phyloP scores from a whole-genome alignment of 2,888 invertebrate species.

The Fissipunctia ypsillon region DNA sequence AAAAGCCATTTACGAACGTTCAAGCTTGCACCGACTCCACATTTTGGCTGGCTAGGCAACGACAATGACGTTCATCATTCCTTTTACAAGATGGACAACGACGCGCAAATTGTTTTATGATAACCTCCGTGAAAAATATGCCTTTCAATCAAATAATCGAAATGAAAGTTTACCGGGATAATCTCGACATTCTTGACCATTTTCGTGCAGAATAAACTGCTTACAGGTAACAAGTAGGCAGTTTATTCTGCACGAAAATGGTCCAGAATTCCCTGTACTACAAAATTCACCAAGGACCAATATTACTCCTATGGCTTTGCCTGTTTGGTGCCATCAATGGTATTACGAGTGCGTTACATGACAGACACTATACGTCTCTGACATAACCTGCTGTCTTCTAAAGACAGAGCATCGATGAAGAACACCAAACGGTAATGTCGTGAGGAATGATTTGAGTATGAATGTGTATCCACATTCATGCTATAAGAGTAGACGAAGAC shows the following conservation, averaged over 20 bases:
- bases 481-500: not conserved
- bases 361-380: not conserved
- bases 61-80: not conserved
- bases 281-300: not conserved
- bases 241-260: not conserved
- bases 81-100: not conserved
- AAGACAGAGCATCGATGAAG: not conserved
- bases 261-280: not conserved
- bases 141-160: not conserved
- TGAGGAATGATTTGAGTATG: not conserved
- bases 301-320: no score
- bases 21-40: slow-evolving; percentile 23
- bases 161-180: not conserved
- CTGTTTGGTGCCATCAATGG: no score
- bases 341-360: not conserved
- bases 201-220: not conserved
- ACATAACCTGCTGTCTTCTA: not conserved
- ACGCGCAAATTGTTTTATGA: no score
- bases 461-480: not conserved
- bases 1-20: not conserved
- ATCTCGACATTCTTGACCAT: no score
- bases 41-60: not conserved
- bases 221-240: no score
- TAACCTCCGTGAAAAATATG: no score
- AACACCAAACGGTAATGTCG: not conserved